Base-by-base conservation (phyloP, 2,113 vertebrate genomes). In the Prochilodus magdalenae region DNA sequence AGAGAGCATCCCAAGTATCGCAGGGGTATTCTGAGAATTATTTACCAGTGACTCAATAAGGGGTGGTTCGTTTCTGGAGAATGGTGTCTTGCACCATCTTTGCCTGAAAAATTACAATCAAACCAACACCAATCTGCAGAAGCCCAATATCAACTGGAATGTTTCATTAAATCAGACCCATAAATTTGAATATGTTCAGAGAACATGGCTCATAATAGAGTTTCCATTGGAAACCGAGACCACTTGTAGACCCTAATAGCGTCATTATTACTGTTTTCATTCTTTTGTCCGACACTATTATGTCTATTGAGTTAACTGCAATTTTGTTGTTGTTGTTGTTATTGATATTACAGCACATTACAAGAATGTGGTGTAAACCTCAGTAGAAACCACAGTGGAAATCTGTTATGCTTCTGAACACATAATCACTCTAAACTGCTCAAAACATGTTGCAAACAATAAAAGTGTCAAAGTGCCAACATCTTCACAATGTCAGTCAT, bases 171-270 rank as follows among this genome's bases (percentile, higher is more conserved):
- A 26, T n/a, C 53, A 60, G 29, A 20, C 27, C 73, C 53, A 59
- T 59, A 75, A 75, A 59, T 59, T 59, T 75, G 29, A 60, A 60
- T 47, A 71, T n/a, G 40, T 40, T 71, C 40, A 49, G 40, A 49
- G n/a, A 11, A 60, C 36, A 70, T 11, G 18, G 22, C 18, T 70
- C 67, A 70, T 27, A 74, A 30, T 71, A 33, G 57, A 72, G 6
- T 18, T 40, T 73, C 40, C 15, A 26, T 27, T 24, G 11, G 65
- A 53, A 77, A 24, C 44, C 60, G 18, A 8, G 36, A 63, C 26
- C 44, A 65, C 44, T 76, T 33, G 12, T 30, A 67, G 22, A 29
- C 27, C 29, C 20, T 26, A 27, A 53, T 67, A 77, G 65, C 30
- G 27, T 8, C 75, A 3, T 16, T 27, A 77, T 49, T 67, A 77